Conservation (phyloP, 37 sponge, comb jelly and placozoan species). For the Bolinopsis microptera region DNA sequence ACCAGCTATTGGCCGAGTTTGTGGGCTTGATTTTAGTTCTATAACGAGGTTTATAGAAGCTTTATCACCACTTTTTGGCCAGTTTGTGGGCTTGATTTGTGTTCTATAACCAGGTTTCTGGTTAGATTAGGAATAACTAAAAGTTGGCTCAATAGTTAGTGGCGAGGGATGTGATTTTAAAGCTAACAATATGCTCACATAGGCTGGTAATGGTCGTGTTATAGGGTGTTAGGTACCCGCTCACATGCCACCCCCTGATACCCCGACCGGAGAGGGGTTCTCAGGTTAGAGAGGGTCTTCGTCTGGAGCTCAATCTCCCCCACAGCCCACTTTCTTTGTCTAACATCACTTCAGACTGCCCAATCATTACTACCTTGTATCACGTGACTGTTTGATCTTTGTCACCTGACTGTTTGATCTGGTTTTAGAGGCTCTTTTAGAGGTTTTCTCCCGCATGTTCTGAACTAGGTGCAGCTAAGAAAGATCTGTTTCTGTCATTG, state of each 20-base stretch:
- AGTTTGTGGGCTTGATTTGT: background rate
- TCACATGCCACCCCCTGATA: background rate
- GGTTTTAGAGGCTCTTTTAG: too few relatives aligned
- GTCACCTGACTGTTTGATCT: too few relatives aligned
- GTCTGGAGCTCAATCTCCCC: too few relatives aligned
- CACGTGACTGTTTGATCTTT: too few relatives aligned
- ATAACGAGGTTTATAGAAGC: too few relatives aligned
- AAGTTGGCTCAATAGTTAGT: background rate
- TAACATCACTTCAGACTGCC: background rate
- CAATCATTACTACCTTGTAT: too few relatives aligned
- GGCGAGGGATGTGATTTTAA: background rate
- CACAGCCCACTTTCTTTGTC: background rate
- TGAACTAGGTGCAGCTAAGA: too few relatives aligned
- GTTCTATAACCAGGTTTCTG: background rate
- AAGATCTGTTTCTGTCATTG: too few relatives aligned
- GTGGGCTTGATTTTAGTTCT: background rate
- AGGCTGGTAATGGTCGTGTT: background rate
- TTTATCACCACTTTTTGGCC: background rate
- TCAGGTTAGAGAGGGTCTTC: too few relatives aligned
- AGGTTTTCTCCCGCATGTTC: too few relatives aligned
- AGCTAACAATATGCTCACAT: background rate
- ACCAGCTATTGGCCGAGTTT: background rate
- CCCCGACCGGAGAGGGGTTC: too few relatives aligned
- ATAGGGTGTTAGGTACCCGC: background rate
- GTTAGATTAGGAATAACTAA: background rate